Evolutionary conservation across 2,797 vertebrate genomes (phyloP), one percentile per base, ranked within the genome.

Genomic region (Tokudaia muenninki): DNA sequence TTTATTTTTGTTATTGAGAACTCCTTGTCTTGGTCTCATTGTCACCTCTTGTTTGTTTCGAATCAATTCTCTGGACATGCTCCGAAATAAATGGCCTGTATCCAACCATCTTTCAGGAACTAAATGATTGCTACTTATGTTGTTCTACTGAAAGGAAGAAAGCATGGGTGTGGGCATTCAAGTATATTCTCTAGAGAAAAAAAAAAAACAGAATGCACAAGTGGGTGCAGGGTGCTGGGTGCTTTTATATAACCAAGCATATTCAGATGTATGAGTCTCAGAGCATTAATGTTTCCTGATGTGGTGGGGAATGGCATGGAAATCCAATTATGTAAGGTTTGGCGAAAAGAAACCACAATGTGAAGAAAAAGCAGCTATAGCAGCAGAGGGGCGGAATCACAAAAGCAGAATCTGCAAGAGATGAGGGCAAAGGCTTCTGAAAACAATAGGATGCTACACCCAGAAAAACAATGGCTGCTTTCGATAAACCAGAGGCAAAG

Each of bases 401-500:
- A 81, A 59, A 97, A 90, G 57, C 21, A 80, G 82, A 97, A 91
- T 90, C 47, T 67, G 61, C 47, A 97, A 98, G 98, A 91, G 94
- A 94, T 78, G 57, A 94, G 29, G 78, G 47, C 89, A 70, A 97
- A 98, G 17, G 50, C 75, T 97, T 97, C n/a, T 96, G 97, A 92
- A 97, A 98, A 96, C 34, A 74, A 52, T n/a, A 65, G 84, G 74
- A 93, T 31, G 37, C 93, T 94, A 97, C 92, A 29, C 77, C n/a
- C 34, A 79, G 83, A 57, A 90, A 98, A 97, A 97, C 74, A 97
- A 98, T 94, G 84, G 84, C 87, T 84, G 87, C 82, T 97, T 87
- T 86, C 97, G 55, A 67, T 97, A 97, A 97, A 97, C 96, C 80
- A 97, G 93, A 94, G 87, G 80, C 10, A 93, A 97, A 87, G 95